Base-by-base conservation (phyloP, 2,113 vertebrate genomes). In the Nettapus auritus region DNA sequence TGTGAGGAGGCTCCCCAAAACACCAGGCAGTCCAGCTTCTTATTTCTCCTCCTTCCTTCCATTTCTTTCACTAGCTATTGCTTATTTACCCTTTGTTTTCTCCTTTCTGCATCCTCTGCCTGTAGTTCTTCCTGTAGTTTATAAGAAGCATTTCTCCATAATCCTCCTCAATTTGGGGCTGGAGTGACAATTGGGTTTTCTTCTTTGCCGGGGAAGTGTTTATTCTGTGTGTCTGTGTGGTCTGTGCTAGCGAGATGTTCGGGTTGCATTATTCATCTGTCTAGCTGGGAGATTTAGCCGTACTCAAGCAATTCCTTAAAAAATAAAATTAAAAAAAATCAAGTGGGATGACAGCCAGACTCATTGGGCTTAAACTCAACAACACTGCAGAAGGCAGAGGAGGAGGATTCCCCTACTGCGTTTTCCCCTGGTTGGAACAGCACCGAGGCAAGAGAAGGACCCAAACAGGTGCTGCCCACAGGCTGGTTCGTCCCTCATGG, bases 21-120 rank as follows among this genome's bases (percentile, higher is more conserved):
- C 40, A 14, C 31, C 23, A n/a, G 31, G 21, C 40, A 73, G 18
- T 56, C 23, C 23, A 82, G 18, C 16, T 79, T 84, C 87, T 68
- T n/a, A 19, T 86, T 85, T 86, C 36, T 81, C 9, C 19, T 83
- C 87, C 62, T 82, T 88, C 91, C 53, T 76, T n/a, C 8, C 92
- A 70, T 60, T 62, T 36, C 11, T 91, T 88, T 69, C 11, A 23
- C 46, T 81, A n/a, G 5, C 11, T 73, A 3, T 64, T 60, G 6
- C 28, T 44, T 82, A 33, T 57, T 85, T 78, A 14, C 26, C 12
- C 38, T 14, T 79, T 28, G 15, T 67, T 64, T 78, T 85, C 25
- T 66, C 34, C 29, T 68, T 62, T 83, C 53, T 74, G 48, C 29
- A 6, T 15, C 12, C 9, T 79, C 31, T 82, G 84, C 38, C 34